These are phyloP conservation scores for Lycodopsis pacificus DNA, from an alignment of 2,797 vertebrate genomes.

Conservation along the genomic window DNA sequence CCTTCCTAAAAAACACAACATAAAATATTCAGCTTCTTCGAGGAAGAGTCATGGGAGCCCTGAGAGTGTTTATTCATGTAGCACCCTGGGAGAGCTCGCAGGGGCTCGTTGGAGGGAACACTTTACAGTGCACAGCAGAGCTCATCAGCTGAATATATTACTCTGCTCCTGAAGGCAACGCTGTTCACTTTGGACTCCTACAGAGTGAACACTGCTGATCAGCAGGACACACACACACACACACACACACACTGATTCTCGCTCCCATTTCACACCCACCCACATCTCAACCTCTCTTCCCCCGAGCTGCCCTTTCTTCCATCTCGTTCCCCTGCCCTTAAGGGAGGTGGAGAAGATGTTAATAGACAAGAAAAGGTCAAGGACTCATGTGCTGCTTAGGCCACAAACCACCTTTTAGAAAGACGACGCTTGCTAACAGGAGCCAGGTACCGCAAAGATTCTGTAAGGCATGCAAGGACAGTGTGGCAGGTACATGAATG, in stretches of 20 bases:
- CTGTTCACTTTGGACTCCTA: constrained; percentile 72
- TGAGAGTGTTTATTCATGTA: constrained; percentile 76
- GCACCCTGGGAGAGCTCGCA: constrained; percentile 61
- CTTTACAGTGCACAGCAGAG: constrained; percentile 70
- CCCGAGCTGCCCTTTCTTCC: constrained; percentile 70
- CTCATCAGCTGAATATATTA: constrained; percentile 81
- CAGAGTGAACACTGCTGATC: constrained; percentile 76
- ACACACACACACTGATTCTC: constrained; percentile 43
- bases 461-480: constrained; percentile 11
- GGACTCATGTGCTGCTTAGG: constrained; percentile 68
- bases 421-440: constrained; percentile 38
- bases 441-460: constrained; percentile 23
- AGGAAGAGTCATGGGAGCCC: constrained; percentile 65
- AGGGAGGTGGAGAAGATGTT: constrained; percentile 71
- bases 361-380: constrained; percentile 81
- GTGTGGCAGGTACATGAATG: constrained; percentile 14
- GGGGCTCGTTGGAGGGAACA: constrained; percentile 60
- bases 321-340: constrained; percentile 64
- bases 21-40: constrained; percentile 69
- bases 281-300: constrained; percentile 60
- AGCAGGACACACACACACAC: constrained; percentile 61
- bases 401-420: constrained; percentile 37
- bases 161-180: constrained; percentile 71
- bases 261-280: constrained; percentile 60
- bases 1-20: constrained; percentile 36